Evolutionary conservation across 2,113 vertebrate genomes (phyloP).

Genomic region (Albula goreensis): DNA sequence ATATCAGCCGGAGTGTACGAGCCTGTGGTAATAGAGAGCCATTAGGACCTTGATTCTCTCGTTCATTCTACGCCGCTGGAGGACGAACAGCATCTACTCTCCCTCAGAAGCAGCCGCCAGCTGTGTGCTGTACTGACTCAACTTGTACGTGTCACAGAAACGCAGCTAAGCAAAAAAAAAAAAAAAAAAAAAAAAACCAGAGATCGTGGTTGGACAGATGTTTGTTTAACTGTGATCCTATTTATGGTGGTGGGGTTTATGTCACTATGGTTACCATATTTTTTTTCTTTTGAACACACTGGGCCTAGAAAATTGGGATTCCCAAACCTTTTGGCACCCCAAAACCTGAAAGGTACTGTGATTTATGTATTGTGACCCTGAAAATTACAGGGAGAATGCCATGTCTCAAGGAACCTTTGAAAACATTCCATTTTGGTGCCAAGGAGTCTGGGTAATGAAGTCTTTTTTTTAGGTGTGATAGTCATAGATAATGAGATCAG

Average conservation of each 20-base stretch:
- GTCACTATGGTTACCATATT: not conserved
- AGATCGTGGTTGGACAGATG: not conserved
- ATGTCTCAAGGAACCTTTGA: not conserved
- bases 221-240: not conserved
- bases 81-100: not conserved
- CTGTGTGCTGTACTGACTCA: too few relatives aligned
- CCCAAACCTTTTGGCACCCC: not conserved
- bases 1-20: conserved; percentile 90
- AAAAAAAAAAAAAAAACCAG: not conserved
- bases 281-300: not conserved
- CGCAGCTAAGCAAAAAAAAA: not conserved
- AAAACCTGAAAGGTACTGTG: not conserved
- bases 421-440: not conserved
- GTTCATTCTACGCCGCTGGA: not conserved
- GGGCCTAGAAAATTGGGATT: not conserved
- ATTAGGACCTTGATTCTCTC: conserved; percentile 62
- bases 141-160: not conserved
- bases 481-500: not conserved
- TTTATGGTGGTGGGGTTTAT: not conserved
- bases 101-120: too few relatives aligned
- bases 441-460: not conserved
- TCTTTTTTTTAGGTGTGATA: not conserved
- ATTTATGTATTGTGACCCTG: not conserved
- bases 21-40: conserved; percentile 95
- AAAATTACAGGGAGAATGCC: not conserved